Evolutionary conservation across 2,888 invertebrate species (phyloP).

Genomic region (Arrhopalites spinosus): DNA sequence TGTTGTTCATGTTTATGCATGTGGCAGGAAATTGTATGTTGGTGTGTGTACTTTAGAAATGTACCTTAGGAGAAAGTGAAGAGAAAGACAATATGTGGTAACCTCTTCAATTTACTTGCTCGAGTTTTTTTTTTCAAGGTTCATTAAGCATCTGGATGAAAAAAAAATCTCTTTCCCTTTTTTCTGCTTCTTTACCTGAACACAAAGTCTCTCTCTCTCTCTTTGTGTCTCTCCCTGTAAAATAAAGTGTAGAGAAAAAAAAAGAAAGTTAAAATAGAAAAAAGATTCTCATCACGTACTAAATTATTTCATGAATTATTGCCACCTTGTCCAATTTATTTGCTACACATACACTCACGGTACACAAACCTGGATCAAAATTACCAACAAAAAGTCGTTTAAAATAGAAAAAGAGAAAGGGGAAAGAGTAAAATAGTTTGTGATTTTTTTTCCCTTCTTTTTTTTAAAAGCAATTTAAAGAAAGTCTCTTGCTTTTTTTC

Average conservation of each 20-base stretch:
- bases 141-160: slow-evolving; percentile 42
- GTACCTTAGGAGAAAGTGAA: too few species aligned
- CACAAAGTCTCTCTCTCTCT: background rate
- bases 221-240: background rate
- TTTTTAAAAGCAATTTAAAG: background rate
- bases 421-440: background rate
- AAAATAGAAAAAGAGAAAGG: background rate
- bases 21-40: too few species aligned
- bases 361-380: background rate
- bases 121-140: slow-evolving; percentile 46
- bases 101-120: slow-evolving; percentile 51
- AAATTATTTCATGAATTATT: slow-evolving; percentile 55
- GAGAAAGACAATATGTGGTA: slow-evolving; percentile 6
- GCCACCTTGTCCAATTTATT: slow-evolving; percentile 29
- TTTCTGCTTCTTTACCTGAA: background rate
- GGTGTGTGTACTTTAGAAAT: too few species aligned
- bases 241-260: too few species aligned
- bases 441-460: too few species aligned
- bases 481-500: background rate
- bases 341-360: background rate
- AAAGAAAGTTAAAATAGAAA: slow-evolving; percentile 2
- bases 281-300: slow-evolving; percentile 53
- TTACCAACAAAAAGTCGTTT: slow-evolving; percentile 5
- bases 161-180: background rate
- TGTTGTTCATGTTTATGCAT: too few species aligned